These are phyloP conservation scores for Drosophila setifemur DNA, from an alignment of 1,140 invertebrate species.

Conservation along the genomic window DNA sequence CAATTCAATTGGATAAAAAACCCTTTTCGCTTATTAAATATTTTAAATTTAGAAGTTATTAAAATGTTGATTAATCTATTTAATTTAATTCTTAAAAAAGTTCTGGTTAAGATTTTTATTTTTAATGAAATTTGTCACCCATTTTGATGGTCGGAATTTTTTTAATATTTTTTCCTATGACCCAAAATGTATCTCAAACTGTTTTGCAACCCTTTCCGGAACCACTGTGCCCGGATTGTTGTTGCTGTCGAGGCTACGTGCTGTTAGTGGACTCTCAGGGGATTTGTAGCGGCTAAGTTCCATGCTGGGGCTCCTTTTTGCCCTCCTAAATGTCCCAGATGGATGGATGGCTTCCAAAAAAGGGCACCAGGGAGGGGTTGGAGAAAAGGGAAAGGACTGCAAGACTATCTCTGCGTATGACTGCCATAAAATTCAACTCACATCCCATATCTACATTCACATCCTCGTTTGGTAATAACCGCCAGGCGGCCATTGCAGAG, in stretches of 20 bases:
- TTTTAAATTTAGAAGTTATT: too few relatives aligned
- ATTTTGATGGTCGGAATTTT: too few relatives aligned
- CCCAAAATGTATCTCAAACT: too few relatives aligned
- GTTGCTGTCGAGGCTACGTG: conserved; percentile 46
- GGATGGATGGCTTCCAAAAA: conserved; percentile 1
- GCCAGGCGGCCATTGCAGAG: conserved; percentile 70
- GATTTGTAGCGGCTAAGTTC: conserved; percentile 71
- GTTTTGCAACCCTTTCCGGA: neutral
- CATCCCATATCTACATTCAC: conserved; percentile 20
- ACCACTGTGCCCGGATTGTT: conserved; percentile 26
- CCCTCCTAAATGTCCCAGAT: neutral
- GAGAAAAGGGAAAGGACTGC: neutral
- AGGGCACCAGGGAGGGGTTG: neutral
- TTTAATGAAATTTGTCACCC: too few relatives aligned
- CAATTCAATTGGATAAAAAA: too few relatives aligned
- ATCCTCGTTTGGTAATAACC: conserved; percentile 57
- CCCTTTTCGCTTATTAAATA: too few relatives aligned
- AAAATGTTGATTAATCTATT: too few relatives aligned
- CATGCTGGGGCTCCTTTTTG: conserved; percentile 49
- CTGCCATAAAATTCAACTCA: conserved; percentile 76
- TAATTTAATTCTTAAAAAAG: too few relatives aligned
- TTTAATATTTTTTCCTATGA: too few relatives aligned
- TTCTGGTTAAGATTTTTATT: too few relatives aligned
- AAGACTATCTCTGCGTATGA: conserved; percentile 70
- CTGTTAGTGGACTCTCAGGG: conserved; percentile 61